Conservation (phyloP, 2,113 vertebrate genomes). For the Fukomys damarensis region DNA sequence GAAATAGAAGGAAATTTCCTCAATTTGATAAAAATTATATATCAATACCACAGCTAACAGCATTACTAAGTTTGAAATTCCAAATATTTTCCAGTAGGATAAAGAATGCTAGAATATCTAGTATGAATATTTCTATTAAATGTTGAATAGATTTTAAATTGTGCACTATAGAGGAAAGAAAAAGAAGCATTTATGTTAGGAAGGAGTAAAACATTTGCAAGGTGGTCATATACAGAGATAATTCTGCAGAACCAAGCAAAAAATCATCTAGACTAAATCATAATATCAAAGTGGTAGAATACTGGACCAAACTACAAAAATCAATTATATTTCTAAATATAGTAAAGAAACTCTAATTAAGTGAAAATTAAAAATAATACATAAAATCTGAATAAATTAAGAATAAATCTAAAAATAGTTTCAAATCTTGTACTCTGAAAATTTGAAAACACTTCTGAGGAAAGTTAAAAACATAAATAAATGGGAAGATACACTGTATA, state of each 20-base stretch:
- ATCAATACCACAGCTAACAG: not conserved
- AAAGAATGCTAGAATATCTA: not conserved
- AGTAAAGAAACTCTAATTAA: not conserved
- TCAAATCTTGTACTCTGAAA: not conserved
- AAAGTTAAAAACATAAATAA: not conserved
- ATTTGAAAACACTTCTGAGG: not conserved
- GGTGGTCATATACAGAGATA: not conserved
- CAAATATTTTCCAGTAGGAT: not conserved
- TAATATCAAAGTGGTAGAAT: not conserved
- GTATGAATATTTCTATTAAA: not conserved
- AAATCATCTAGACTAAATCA: not conserved
- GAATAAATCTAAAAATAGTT: not conserved
- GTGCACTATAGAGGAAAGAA: not conserved
- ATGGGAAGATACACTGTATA: not conserved
- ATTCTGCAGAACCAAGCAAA: not conserved
- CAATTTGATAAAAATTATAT: too few species aligned
- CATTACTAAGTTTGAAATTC: not conserved
- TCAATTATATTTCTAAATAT: not conserved
- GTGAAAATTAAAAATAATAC: not conserved
- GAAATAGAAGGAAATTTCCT: not conserved
- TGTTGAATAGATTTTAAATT: not conserved
- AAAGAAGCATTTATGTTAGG: not conserved
- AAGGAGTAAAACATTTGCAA: not conserved
- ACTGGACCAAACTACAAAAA: not conserved
- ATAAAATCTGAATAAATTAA: not conserved